Conservation (phyloP, 2,113 vertebrate genomes). For the Elgaria multicarinata region DNA sequence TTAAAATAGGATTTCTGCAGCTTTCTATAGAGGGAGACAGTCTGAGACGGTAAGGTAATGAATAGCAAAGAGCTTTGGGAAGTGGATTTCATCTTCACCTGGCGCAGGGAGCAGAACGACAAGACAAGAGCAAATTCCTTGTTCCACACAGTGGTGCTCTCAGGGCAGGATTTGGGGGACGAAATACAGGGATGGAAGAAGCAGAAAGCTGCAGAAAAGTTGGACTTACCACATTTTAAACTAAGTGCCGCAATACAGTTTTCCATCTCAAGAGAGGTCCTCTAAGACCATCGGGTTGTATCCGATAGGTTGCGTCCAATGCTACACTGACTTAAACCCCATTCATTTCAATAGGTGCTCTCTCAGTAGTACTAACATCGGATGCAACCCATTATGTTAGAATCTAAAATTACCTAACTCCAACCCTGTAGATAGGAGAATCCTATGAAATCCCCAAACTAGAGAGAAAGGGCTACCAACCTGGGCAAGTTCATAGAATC, state of each 20-base stretch:
- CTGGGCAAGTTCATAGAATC: neutral
- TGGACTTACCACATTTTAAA: neutral
- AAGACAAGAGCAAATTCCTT: neutral
- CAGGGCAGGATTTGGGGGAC: too few relatives aligned
- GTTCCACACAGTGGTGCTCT: neutral
- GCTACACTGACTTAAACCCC: too few relatives aligned
- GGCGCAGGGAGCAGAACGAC: neutral
- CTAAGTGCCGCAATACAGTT: too few relatives aligned
- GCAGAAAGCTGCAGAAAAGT: too few relatives aligned
- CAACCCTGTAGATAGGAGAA: neutral
- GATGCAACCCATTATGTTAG: neutral
- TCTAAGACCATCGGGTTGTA: too few relatives aligned
- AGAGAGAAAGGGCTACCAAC: neutral
- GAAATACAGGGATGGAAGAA: too few relatives aligned
- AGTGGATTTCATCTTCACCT: neutral
- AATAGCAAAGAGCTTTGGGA: neutral
- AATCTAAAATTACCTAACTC: neutral
- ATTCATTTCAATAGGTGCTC: too few relatives aligned
- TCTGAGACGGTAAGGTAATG: constrained; percentile 23
- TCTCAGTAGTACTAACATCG: neutral
- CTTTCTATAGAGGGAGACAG: constrained; percentile 36
- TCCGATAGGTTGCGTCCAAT: too few relatives aligned
- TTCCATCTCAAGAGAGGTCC: too few relatives aligned
- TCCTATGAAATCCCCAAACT: too few relatives aligned
- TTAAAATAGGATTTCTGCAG: constrained; percentile 57